Conservation (phyloP, 2,113 vertebrate species). For the Strix aluco region DNA sequence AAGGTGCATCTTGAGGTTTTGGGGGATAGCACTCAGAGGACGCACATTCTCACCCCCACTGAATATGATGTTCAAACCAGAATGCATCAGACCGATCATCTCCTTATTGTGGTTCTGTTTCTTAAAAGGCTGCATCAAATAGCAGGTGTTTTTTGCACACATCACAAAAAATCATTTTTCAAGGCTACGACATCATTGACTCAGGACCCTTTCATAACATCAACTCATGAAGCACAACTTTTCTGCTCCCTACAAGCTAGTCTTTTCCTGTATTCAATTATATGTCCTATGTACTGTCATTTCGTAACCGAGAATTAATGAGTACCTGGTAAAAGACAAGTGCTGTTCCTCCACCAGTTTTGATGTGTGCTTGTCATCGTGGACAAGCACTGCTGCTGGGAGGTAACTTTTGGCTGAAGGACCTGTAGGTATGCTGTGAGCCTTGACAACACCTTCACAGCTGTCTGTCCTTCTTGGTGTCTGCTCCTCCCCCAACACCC, state of each 20-base stretch:
- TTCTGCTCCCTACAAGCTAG: not conserved
- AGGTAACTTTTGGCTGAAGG: not conserved
- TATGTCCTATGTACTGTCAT: not conserved
- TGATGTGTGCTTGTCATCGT: not conserved
- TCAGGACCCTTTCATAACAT: not conserved
- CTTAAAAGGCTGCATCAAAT: not conserved
- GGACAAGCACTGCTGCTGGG: rapidly evolving
- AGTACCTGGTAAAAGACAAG: not conserved
- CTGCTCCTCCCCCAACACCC: not conserved
- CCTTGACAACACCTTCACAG: not conserved
- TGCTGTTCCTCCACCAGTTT: not conserved
- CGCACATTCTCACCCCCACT: not conserved
- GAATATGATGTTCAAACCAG: not conserved
- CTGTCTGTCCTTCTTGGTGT: not conserved
- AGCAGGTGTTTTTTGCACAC: not conserved
- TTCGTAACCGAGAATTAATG: not conserved
- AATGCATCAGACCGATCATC: not conserved
- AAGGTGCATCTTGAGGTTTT: not conserved
- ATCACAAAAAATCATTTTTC: not conserved
- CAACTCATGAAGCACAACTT: not conserved
- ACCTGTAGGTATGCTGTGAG: not conserved
- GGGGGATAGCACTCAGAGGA: not conserved
- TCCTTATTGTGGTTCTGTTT: not conserved
- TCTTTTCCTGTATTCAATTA: not conserved
- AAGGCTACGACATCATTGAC: not conserved